phyloP scores from a whole-genome alignment of 2,797 vertebrate genomes.

The Artibeus lituratus region DNA sequence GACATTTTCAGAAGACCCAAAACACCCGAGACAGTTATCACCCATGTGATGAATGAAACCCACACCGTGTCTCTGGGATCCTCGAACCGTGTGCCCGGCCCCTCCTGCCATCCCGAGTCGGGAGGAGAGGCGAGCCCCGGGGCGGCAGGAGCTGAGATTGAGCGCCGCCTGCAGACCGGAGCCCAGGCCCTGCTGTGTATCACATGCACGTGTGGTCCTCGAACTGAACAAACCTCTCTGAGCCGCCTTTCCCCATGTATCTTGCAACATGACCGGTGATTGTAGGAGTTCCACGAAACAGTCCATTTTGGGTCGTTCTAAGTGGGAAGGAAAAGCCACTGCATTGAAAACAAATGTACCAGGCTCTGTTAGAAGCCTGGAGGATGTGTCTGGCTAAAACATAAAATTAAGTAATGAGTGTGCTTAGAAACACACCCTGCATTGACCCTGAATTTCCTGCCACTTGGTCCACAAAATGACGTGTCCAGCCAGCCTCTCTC shows the following conservation, averaged over 20 bases:
- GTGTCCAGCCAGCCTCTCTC: neutral
- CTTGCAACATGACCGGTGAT: neutral
- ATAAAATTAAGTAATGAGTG: neutral
- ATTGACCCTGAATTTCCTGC: neutral
- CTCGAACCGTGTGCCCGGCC: neutral
- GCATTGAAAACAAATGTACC: neutral
- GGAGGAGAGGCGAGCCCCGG: too few species aligned
- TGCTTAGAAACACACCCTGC: neutral
- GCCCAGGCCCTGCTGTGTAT: neutral
- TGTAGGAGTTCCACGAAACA: neutral
- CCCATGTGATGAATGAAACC: neutral
- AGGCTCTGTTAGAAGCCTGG: neutral
- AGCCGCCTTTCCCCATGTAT: neutral
- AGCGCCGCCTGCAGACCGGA: neutral
- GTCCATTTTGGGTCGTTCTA: neutral
- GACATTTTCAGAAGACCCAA: neutral
- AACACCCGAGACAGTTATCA: neutral
- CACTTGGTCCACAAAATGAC: neutral
- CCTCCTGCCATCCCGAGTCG: accelerated
- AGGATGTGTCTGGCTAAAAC: neutral
- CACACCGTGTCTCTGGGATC: neutral
- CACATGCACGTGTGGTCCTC: accelerated
- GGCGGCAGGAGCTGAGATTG: neutral
- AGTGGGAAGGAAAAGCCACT: neutral
- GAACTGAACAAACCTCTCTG: neutral